Evolutionary conservation across 2,797 vertebrate species (phyloP).

Genomic region (Capromys pilorides): DNA sequence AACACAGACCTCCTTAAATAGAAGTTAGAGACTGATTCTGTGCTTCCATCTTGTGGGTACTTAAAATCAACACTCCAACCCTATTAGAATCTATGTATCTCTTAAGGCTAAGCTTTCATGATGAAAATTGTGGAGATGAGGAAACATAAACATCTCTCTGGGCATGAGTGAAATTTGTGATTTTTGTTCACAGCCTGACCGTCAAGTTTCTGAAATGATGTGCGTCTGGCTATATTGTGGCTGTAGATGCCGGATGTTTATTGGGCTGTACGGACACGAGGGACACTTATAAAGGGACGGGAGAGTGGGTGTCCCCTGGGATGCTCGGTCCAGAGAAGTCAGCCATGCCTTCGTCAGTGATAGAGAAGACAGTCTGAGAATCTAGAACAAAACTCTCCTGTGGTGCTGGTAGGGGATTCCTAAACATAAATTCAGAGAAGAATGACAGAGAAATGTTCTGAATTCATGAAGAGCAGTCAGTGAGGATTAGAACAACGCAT

Average conservation of each 20-base stretch:
- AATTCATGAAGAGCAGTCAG: background rate
- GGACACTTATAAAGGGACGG: background rate
- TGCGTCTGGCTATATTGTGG: background rate
- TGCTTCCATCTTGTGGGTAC: background rate
- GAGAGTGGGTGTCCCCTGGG: background rate
- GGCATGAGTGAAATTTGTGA: background rate
- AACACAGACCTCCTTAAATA: background rate
- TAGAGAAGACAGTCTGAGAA: background rate
- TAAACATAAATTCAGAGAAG: background rate
- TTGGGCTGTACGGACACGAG: background rate
- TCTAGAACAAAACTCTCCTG: background rate
- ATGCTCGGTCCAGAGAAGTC: background rate
- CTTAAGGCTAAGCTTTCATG: slow-evolving; percentile 19
- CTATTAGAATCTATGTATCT: background rate
- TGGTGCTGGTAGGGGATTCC: background rate
- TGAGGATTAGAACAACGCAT: background rate
- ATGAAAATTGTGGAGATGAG: background rate
- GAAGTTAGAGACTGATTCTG: slow-evolving; percentile 11
- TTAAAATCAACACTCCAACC: background rate
- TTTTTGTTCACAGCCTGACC: background rate
- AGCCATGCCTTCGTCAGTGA: background rate
- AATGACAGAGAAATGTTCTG: background rate
- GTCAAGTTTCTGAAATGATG: background rate
- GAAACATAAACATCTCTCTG: background rate
- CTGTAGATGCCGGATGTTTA: background rate